Percentiles rank a stretch among this genome's conserved stretches.
Evolutionary conservation across 2,888 invertebrate genomes (phyloP).

Genomic region (Cephus pulcher): DNA sequence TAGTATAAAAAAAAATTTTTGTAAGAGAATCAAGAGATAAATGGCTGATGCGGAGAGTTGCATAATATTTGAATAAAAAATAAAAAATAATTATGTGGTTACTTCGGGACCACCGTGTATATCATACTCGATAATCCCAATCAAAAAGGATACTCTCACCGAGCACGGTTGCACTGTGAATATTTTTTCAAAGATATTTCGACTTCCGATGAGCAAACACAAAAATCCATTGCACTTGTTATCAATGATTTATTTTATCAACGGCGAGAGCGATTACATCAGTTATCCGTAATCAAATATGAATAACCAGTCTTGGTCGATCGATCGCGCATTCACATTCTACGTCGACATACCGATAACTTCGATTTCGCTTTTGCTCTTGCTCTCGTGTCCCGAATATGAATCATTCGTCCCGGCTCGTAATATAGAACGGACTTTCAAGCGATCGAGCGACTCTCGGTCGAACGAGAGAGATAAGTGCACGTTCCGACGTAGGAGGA

Average conservation of each 20-base stretch:
- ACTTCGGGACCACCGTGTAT: neutral
- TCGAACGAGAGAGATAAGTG: neutral
- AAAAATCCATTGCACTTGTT: neutral
- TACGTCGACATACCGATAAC: neutral
- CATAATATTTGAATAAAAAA: neutral
- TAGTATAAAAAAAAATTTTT: neutral
- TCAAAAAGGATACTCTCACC: neutral
- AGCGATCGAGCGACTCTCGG: neutral
- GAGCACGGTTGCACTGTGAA: neutral
- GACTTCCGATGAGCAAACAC: neutral
- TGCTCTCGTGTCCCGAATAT: constrained; percentile 17
- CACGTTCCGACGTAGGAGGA: neutral
- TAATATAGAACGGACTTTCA: constrained; percentile 5
- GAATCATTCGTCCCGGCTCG: constrained; percentile 22
- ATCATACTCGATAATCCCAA: neutral
- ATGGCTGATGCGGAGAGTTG: neutral
- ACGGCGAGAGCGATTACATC: neutral
- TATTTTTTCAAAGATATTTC: neutral
- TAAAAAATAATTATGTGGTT: neutral
- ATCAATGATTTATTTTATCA: neutral
- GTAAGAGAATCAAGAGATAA: neutral
- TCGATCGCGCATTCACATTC: neutral
- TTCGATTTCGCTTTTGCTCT: constrained; percentile 1
- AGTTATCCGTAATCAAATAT: neutral
- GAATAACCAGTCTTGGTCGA: neutral